Evolutionary conservation across 2,113 vertebrate genomes (phyloP).

Genomic region (Patagioenas fasciata): DNA sequence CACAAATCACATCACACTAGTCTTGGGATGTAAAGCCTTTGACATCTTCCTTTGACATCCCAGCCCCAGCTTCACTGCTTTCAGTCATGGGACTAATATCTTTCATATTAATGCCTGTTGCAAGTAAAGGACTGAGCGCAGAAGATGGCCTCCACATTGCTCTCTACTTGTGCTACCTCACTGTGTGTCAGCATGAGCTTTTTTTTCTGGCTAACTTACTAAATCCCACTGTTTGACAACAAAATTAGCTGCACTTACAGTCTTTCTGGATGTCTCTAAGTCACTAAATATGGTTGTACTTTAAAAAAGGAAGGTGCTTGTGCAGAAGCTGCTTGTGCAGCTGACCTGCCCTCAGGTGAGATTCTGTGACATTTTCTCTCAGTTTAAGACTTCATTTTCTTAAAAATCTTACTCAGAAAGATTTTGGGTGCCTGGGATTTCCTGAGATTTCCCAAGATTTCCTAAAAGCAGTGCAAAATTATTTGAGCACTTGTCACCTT

Average conservation of each 20-base stretch:
- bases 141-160: background rate
- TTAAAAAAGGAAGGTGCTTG: background rate
- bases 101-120: background rate
- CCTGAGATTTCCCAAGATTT: background rate
- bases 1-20: background rate
- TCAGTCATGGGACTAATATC: background rate
- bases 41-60: background rate
- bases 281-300: background rate
- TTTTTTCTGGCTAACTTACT: background rate
- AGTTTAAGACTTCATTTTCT: background rate
- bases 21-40: background rate
- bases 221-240: background rate
- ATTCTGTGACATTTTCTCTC: background rate
- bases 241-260: background rate
- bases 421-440: background rate
- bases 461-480: background rate
- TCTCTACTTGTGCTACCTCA: background rate
- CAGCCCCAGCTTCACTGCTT: background rate
- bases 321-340: background rate
- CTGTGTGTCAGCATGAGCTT: background rate
- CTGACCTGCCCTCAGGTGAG: background rate
- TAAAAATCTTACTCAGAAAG: background rate
- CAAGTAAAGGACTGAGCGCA: background rate
- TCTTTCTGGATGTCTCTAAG: background rate
- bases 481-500: rapidly evolving